Base-by-base conservation (phyloP, 2,888 invertebrate species). In the Mimumesa dahlbomi region DNA sequence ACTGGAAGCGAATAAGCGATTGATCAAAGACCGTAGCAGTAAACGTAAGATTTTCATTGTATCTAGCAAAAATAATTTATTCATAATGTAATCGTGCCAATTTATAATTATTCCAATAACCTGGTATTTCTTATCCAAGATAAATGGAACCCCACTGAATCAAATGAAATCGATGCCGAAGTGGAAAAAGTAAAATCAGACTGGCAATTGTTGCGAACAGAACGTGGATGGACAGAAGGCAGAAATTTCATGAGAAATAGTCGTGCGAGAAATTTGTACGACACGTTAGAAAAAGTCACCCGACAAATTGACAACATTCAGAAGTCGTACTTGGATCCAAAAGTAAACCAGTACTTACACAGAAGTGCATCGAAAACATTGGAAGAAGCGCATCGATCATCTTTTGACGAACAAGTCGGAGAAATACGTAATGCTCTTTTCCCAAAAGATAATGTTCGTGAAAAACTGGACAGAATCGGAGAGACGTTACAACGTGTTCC, bases 201-300 rank as follows among this genome's bases (percentile, higher is more conserved):
- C 34, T 84, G 85, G 84, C 75, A 72, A 29, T 11, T 21, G 0
- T 42, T 77, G 0, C 64, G 43, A n/a, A 21, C 16, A 0, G 19
- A 43, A 6, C n/a, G 6, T 2, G 31, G 36, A 3, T 66, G 62
- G 64, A 42, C 43, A 1, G 48, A 50, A n/a, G 43, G 46, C 2
- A 82, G 57, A 31, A 36, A 61, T 53, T 54, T 29, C 14, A 43
- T 45, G 7, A 22, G 18, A 2, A 71, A 49, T 40, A 14, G n/a
- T 0, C 61, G 53, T 19, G 56, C 68, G 14, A 72, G 52, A 61
- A 74, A 77, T 14, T 62, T 83, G 7, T 75, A 79, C 42, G 70
- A 80, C 4, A 73, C 66, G 0, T 25, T 83, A 5, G 75, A 77
- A 7, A 75, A 61, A 7, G 62, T 82, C 29, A 75, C 74, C 1